Percentiles rank a stretch among this genome's conserved stretches.
phyloP scores from a whole-genome alignment of 2,888 invertebrate species.

The Crematogaster levior region DNA sequence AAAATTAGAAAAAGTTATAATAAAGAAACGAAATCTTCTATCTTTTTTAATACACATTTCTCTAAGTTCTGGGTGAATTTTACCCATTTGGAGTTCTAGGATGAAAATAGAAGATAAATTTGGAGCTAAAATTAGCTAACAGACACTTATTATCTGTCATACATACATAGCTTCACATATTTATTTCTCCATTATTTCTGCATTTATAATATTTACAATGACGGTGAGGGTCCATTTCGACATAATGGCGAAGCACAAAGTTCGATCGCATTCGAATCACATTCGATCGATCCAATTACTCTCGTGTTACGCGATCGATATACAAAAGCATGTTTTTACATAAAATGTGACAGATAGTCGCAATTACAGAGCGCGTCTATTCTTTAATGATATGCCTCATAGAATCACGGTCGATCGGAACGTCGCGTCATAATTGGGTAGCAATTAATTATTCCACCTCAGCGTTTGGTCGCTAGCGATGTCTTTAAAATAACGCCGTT shows the following conservation, averaged over 20 bases:
- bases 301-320: neutral
- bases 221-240: neutral
- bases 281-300: neutral
- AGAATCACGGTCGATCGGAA: neutral
- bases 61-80: no score
- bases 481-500: neutral
- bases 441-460: slow-evolving; percentile 33
- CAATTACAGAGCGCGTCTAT: neutral
- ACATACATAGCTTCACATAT: neutral
- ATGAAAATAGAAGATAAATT: no score
- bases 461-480: neutral
- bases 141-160: neutral
- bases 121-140: neutral
- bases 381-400: neutral
- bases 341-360: neutral
- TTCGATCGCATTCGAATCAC: no score
- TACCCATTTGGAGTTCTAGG: no score
- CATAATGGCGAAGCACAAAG: neutral
- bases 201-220: neutral
- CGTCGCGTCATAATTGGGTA: neutral
- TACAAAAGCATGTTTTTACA: neutral
- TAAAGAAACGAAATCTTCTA: no score
- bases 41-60: no score
- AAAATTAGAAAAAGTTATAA: no score
- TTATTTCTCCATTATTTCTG: neutral